These are phyloP conservation scores for Ophioderma brevispina DNA, from an alignment of 35 echinoderm and acorn worm genomes.

Conservation along the genomic window DNA sequence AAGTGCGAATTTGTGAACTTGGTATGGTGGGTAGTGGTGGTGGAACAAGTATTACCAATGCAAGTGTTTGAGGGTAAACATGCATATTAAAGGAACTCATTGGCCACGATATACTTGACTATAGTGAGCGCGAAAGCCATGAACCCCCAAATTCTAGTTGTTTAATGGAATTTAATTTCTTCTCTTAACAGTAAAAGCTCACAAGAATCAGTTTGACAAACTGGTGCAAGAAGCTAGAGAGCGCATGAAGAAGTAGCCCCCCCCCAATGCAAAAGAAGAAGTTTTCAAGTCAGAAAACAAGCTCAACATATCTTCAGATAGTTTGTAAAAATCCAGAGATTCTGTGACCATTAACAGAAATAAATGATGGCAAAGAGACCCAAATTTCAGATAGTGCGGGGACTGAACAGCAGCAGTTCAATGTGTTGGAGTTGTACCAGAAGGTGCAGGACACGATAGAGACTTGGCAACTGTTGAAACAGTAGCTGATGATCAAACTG, in stretches of 20 bases:
- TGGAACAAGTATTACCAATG: too few species aligned
- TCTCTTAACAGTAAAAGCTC: conserved; percentile 54
- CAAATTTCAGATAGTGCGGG: neutral
- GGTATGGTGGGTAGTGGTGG: too few species aligned
- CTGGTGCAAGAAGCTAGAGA: conserved; percentile 51
- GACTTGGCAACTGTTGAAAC: neutral
- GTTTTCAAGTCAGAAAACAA: neutral
- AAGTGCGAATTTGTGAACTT: too few species aligned
- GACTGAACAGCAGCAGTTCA: neutral
- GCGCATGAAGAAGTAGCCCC: conserved; percentile 30
- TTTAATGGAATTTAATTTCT: too few species aligned
- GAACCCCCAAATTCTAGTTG: too few species aligned
- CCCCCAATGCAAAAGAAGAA: neutral
- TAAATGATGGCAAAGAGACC: neutral
- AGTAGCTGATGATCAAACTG: neutral
- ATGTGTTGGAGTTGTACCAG: neutral
- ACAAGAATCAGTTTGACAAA: conserved; percentile 74
- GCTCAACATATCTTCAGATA: neutral
- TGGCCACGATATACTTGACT: too few species aligned
- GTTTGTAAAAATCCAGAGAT: neutral
- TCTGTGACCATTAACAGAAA: neutral
- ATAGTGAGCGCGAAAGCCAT: too few species aligned
- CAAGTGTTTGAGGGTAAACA: too few species aligned
- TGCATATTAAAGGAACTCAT: too few species aligned
- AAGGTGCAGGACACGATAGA: neutral